Evolutionary conservation across 1,140 invertebrate genomes (phyloP), one percentile per base, ranked within the genome.

Genomic region (Meloidogyne hapla): DNA sequence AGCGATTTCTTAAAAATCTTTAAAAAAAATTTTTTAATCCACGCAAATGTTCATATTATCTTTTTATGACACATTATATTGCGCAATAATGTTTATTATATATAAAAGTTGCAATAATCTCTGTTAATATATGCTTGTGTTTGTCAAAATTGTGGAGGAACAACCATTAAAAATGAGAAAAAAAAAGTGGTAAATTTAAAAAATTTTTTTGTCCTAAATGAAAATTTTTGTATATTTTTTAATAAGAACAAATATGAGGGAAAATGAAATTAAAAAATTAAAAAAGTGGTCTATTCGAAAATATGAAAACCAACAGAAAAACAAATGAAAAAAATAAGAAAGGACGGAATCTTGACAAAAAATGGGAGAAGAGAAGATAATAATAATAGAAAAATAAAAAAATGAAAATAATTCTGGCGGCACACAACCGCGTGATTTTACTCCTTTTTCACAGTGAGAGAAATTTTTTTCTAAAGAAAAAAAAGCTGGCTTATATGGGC

Each of bases 31-130:
- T 48, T 18, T 15, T 18, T 48, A 48, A n/a, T n/a, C n/a, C n/a
- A n/a, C n/a, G n/a, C n/a, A n/a, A n/a, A n/a, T n/a, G n/a, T n/a
- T n/a, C n/a, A n/a, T n/a, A n/a, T n/a, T n/a, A n/a, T n/a, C n/a
- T 33, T 33, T 33, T 33, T 33, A 33, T 33, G 33, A 33, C 33
- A 33, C 33, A 33, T 33, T 33, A 33, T 33, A 33, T 33, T 33
- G 33, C 33, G 33, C 33, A 48, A 48, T 48, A 48, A 48, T 48
- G 13, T 48, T 48, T 48, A 18, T 4, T 15, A 48, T 56, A 56
- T 33, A 33, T 56, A 56, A 56, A 56, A 56, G 48, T 56, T 56
- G 48, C 48, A 56, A 56, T 56, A 56, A 56, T 56, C 48, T 56
- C 48, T 56, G 48, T 56, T 56, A 56, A 18, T n/a, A 48, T 18